Percentiles rank a stretch among this genome's conserved stretches.
These are phyloP conservation scores for Acinonyx jubatus DNA, from an alignment of 2,113 vertebrate genomes.

Conservation along the genomic window DNA sequence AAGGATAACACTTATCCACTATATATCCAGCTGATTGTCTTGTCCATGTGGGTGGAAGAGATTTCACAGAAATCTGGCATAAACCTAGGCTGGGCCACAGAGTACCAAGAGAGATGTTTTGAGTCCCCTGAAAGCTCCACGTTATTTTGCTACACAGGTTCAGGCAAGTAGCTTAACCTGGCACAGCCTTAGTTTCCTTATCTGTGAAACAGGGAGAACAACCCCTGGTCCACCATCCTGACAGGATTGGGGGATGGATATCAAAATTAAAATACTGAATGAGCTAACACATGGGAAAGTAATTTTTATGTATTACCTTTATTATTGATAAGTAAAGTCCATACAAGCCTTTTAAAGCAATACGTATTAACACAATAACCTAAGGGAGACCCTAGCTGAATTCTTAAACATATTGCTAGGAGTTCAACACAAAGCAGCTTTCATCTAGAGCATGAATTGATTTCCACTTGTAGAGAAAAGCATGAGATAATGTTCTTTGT, in stretches of 20 bases:
- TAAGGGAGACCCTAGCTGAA: neutral
- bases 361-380: neutral
- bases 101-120: neutral
- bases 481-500: slow-evolving; percentile 67
- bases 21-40: neutral
- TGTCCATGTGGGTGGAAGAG: neutral
- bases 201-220: neutral
- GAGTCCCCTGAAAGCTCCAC: neutral
- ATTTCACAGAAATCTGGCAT: neutral
- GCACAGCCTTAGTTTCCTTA: neutral
- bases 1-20: neutral
- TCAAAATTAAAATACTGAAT: neutral
- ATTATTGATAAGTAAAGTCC: neutral
- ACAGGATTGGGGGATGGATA: neutral
- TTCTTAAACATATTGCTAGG: slow-evolving; percentile 29
- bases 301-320: neutral
- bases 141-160: neutral
- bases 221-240: neutral
- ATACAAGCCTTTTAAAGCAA: slow-evolving; percentile 6
- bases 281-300: neutral
- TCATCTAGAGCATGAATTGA: slow-evolving; percentile 64
- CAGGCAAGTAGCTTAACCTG: neutral
- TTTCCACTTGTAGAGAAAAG: slow-evolving; percentile 57
- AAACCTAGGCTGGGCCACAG: neutral
- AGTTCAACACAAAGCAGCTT: slow-evolving; percentile 55